Evolutionary conservation across 1,140 invertebrate genomes (phyloP).

Genomic region (Brachionus asplanchnoidis): DNA sequence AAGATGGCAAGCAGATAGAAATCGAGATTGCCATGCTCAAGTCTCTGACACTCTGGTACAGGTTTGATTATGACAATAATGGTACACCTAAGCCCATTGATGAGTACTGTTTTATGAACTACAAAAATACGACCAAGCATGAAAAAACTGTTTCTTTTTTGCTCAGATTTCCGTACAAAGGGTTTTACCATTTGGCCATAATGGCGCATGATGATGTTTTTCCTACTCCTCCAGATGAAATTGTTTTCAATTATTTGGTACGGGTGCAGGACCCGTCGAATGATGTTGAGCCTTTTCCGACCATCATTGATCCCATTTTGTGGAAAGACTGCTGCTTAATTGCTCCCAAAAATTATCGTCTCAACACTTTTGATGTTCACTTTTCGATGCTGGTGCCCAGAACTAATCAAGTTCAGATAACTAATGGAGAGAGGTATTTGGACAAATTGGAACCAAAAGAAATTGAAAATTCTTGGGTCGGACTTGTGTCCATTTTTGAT

Average conservation of each 20-base stretch:
- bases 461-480: constrained; percentile 38
- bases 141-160: constrained; percentile 40
- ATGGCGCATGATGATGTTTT: constrained; percentile 17
- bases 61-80: constrained; percentile 17
- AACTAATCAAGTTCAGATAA: constrained; percentile 4
- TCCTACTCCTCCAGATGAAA: constrained; percentile 26
- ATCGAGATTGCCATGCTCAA: constrained; percentile 30
- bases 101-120: constrained; percentile 36
- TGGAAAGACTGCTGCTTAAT: constrained; percentile 41
- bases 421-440: neutral
- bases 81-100: neutral
- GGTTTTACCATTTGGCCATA: constrained; percentile 35
- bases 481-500: neutral
- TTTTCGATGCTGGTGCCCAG: constrained; percentile 24
- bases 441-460: constrained; percentile 32
- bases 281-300: constrained; percentile 35
- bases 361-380: constrained; percentile 37
- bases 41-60: constrained; percentile 22
- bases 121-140: neutral
- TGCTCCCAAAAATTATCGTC: constrained; percentile 24
- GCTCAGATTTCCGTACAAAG: constrained; percentile 18
- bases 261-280: constrained; percentile 7
- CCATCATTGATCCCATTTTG: constrained; percentile 12
- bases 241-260: constrained; percentile 31
- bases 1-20: constrained; percentile 31